Base-by-base conservation (phyloP, 2,113 vertebrate genomes). In the Syrrhaptes paradoxus region DNA sequence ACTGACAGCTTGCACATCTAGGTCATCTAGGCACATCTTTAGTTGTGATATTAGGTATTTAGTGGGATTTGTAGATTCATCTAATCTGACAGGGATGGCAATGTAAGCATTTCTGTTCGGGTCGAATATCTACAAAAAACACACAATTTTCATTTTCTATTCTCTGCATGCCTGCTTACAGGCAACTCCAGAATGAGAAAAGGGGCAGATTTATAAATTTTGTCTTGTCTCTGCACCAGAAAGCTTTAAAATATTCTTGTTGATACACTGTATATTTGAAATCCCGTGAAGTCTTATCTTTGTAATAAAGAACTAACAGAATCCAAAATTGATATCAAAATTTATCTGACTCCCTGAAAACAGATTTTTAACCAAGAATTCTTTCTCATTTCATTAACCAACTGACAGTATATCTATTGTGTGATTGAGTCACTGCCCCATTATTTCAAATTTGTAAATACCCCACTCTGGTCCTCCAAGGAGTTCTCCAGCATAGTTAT, bases 21-120 rank as follows among this genome's bases (percentile, higher is more conserved):
- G 75, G 26, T 45, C 41, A 70, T 73, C 54, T 45, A 65, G 75
- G 29, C 38, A 70, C 1, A 2, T 71, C 71, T 87, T 92, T 71
- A 90, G 51, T 73, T 77, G 46, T 59, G 55, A 43, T 93, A 84
- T 84, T 70, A 74, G 85, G 51, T 73, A 77, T 94, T 96, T 86
- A 74, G 55, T 76, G 88, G 88, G 88, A 93, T 94, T 92, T 93
- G 63, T 86, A 63, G 46, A 84, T 74, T 92, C 82, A 48, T 34
- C 67, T 93, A 90, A 32, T 85, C 78, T 92, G 92, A 74, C 83
- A 92, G 68, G 67, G 59, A 62, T 32, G 67, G 58, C 51, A 88
- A 38, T n/a, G 72, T 43, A 77, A 94, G 38, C 59, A 46, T 88
- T 94, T 80, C 90, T 95, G 55, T 72, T 79, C n/a, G 25, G 26